Conservation (phyloP, 2,797 vertebrate genomes). For the Philypnodon macrostomus region DNA sequence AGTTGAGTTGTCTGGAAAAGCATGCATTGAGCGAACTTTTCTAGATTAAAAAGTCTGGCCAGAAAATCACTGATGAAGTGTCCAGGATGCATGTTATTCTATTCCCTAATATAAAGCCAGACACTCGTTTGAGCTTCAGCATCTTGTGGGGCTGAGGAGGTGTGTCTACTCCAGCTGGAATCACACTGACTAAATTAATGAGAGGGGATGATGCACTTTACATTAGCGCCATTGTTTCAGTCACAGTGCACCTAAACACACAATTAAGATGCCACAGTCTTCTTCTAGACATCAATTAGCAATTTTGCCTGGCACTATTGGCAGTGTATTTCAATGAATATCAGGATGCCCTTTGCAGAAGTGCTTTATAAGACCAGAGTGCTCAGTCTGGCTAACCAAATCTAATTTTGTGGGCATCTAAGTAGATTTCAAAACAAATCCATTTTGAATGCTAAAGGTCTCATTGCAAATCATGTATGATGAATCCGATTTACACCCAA, state of each 20-base stretch:
- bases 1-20: conserved; percentile 19
- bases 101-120: too few species aligned
- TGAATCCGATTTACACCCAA: conserved; percentile 32
- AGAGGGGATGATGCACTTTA: conserved; percentile 43
- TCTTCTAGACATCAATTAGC: conserved; percentile 61
- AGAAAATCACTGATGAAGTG: conserved; percentile 17
- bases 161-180: conserved; percentile 20
- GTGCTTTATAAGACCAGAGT: conserved; percentile 16
- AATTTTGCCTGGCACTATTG: conserved; percentile 26
- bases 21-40: conserved; percentile 1
- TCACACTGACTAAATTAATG: conserved; percentile 32
- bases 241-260: conserved; percentile 61
- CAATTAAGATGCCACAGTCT: conserved; percentile 59
- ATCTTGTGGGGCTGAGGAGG: too few species aligned
- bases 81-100: too few species aligned
- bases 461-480: conserved; percentile 15
- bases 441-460: conserved; percentile 6
- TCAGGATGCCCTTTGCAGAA: conserved; percentile 4
- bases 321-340: not conserved
- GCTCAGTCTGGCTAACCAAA: conserved; percentile 19
- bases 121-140: too few species aligned
- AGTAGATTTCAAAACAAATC: conserved; percentile 33
- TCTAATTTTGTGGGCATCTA: conserved; percentile 27
- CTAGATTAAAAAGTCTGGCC: conserved; percentile 7
- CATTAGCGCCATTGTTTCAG: conserved; percentile 61